Percentiles rank a stretch among this genome's conserved stretches.
Conservation (phyloP, 37 sponge, comb jelly and placozoan genomes). For the Halisarca cf. caerulea region DNA sequence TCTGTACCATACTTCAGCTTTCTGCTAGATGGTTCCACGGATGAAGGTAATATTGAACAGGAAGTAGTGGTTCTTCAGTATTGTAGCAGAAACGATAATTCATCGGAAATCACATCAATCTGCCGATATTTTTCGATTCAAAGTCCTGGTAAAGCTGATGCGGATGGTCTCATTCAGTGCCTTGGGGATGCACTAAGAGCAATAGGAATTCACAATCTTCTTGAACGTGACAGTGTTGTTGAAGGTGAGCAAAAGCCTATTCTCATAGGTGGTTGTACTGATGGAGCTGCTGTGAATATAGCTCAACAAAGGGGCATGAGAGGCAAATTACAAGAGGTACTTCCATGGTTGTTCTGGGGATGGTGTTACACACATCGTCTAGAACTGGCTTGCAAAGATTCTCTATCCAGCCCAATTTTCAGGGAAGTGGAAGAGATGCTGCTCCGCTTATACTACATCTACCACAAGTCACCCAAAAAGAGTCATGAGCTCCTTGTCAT, state of each 20-base stretch:
- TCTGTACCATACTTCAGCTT: conserved; percentile 33
- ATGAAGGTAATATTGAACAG: conserved; percentile 52
- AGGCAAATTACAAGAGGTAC: conserved; percentile 34
- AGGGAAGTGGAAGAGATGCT: conserved; percentile 51
- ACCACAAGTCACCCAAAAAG: conserved; percentile 58
- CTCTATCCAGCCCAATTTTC: conserved; percentile 34
- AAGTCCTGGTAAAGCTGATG: conserved; percentile 40
- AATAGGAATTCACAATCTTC: no score
- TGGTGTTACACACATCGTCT: conserved; percentile 68
- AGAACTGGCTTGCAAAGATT: conserved; percentile 62
- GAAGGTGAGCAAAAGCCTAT: conserved; percentile 22
- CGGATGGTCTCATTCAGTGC: conserved; percentile 38
- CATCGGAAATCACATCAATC: conserved; percentile 34
- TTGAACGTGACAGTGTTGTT: conserved; percentile 28
- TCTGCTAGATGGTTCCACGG: conserved; percentile 69
- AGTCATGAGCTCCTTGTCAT: conserved; percentile 34
- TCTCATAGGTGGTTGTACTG: conserved; percentile 55
- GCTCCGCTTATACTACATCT: conserved; percentile 46
- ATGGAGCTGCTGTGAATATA: conserved; percentile 64
- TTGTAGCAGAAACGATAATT: conserved; percentile 34
- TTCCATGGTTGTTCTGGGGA: conserved; percentile 55
- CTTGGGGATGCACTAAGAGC: conserved; percentile 10
- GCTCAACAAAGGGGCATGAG: conserved; percentile 45
- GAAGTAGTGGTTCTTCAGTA: conserved; percentile 54
- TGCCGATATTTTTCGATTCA: conserved; percentile 43